Conservation (phyloP, 2,113 vertebrate species). For the Nothocercus julius region DNA sequence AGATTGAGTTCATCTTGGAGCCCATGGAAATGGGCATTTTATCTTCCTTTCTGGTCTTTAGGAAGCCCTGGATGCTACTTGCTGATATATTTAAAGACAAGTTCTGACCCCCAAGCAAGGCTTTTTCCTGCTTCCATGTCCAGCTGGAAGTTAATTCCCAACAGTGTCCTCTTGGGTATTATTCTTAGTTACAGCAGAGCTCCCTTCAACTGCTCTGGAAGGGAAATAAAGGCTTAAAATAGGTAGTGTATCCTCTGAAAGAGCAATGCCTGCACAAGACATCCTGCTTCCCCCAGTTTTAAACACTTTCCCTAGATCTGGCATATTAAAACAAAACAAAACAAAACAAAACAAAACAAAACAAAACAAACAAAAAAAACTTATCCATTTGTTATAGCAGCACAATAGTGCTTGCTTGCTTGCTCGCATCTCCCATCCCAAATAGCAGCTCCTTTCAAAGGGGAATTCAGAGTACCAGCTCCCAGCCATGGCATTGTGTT, state of each 20-base stretch:
- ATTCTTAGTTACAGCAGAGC: background rate
- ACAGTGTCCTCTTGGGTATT: fast-evolving
- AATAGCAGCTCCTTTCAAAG: background rate
- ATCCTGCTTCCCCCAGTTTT: background rate
- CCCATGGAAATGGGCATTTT: background rate
- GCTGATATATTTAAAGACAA: background rate
- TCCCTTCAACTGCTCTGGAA: fast-evolving
- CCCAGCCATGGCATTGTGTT: background rate
- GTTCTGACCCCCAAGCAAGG: background rate
- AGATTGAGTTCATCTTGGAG: background rate
- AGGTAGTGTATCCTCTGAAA: background rate
- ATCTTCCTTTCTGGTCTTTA: background rate
- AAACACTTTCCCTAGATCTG: background rate
- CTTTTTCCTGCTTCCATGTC: background rate
- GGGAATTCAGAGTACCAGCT: background rate
- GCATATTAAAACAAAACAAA: too few relatives aligned
- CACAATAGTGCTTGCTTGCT: background rate
- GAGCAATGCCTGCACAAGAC: background rate
- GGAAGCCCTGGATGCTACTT: background rate
- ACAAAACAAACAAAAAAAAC: too few relatives aligned
- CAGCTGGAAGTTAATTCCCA: background rate
- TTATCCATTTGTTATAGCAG: fast-evolving
- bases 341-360: too few relatives aligned
- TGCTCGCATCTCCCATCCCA: background rate
- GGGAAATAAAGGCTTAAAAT: background rate